phyloP scores from a whole-genome alignment of 1,140 invertebrate genomes.

The Lasioglossum albipes region DNA sequence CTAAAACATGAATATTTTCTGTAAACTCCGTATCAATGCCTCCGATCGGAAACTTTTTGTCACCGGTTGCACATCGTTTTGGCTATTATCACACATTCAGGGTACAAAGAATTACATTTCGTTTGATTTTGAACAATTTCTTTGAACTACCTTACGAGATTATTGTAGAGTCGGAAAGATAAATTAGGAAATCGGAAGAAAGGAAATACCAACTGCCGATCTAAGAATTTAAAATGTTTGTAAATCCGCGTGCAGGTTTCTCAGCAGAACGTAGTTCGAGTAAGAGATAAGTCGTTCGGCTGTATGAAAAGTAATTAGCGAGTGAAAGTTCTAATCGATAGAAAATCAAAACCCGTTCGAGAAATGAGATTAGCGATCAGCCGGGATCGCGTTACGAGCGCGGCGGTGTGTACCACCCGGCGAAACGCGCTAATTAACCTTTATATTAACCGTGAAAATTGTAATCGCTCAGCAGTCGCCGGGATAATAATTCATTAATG shows the following conservation, averaged over 20 bases:
- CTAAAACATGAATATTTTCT: too few species aligned
- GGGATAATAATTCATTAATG: not conserved
- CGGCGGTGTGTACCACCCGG: not conserved
- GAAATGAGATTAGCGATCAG: not conserved
- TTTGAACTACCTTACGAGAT: too few species aligned
- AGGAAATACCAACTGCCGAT: not conserved
- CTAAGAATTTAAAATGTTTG: not conserved
- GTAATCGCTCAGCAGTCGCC: not conserved
- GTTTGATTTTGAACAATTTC: too few species aligned
- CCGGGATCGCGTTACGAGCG: not conserved
- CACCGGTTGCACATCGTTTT: too few species aligned
- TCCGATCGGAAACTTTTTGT: too few species aligned
- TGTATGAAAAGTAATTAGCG: not conserved
- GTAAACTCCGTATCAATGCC: too few species aligned
- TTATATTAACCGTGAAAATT: slow-evolving; percentile 22
- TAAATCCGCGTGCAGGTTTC: not conserved
- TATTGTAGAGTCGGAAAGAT: too few species aligned
- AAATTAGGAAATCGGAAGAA: too few species aligned
- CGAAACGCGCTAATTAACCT: not conserved
- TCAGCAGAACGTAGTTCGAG: not conserved
- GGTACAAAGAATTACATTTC: too few species aligned
- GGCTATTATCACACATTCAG: too few species aligned
- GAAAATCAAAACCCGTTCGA: not conserved
- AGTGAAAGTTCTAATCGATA: slow-evolving; percentile 16
- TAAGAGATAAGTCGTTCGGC: not conserved